Evolutionary conservation across 2,888 invertebrate genomes (phyloP), one percentile per base, ranked within the genome.

Genomic region (Ptilodon capucinus): DNA sequence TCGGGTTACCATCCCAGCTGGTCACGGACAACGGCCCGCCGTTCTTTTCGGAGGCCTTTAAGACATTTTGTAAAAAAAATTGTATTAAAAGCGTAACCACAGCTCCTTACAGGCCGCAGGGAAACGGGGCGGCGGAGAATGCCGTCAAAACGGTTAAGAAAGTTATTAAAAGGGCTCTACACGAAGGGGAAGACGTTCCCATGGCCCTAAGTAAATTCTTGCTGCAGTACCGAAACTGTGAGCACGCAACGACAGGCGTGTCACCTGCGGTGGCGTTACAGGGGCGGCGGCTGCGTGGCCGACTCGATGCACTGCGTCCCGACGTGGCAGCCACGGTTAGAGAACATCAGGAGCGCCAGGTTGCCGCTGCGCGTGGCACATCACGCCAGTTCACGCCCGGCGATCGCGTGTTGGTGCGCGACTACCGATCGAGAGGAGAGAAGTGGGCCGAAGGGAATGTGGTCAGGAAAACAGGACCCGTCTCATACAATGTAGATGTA

Each of bases 241-340:
- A 50, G 11, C 49, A 45, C 9, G 45, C 49, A 4, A 49, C 45
- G 4, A 49, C 44, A 2, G 42, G 49, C 0, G 42, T 42, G 18
- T 42, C 45, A 9, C 45, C 49, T 4, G 49, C 45, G 0, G 35
- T 42, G 5, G 42, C 45, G 1, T 32, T 50, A 21, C 21, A 9
- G 8, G 35, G 35, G 23, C 23, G 51, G 7, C 57, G 55, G 6
- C 45, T 64, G 34, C 60, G 58, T 14, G 40, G 54, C 1, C 51
- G 58, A 2, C 50, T 54, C 2, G 57, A 59, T 36, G 46, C 49
- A 11, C 11, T 28, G 28, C 28, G 28, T 7, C 28, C 28, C 4
- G 28, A 28, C 2, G 28, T 28, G 9, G 9, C 28, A 3, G 8
- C 6, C 9, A 11, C 4, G 4, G 28, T 28, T 4, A 3, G 28